Base-by-base conservation (phyloP, 2,888 invertebrate species). In the Lasioglossum malachurum region DNA sequence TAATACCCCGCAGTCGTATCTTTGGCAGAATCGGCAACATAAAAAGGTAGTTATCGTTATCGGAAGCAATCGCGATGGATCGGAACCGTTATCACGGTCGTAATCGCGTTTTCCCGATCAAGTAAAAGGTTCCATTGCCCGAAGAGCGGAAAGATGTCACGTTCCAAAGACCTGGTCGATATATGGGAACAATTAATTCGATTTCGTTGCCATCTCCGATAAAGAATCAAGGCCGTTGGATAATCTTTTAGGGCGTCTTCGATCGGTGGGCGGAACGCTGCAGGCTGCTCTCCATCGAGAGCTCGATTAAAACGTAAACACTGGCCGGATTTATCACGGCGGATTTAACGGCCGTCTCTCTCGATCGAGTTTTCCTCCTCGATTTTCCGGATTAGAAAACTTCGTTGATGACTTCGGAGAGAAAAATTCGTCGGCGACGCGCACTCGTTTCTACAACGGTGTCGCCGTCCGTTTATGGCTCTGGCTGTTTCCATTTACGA, bases 251-350 rank as follows among this genome's bases (percentile, higher is more conserved):
- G 64, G 64, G 64, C 64, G 64, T 64, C 64, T 64, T 64, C 64
- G 64, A 16, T 64, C 64, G 31, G 31, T 64, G 64, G 64, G 64
- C 64, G 64, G 23, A 8, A 53, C 53, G 16, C 2, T 64, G 31
- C 16, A 27, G 31, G 31, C 64, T 64, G 53, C 53, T 5, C n/a
- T 31, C 31, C 16, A 31, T 16, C 64, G 31, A 2, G 16, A 64
- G 64, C 64, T 27, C 64, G 64, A 64, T 64, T 64, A 31, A 64
- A 64, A 64, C 64, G 64, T 64, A 31, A 64, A 64, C 31, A 64
- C 14, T 31, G 12, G 7, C 64, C 4, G 64, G 31, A 64, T 64
- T 64, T 64, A 64, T 64, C 7, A 14, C 64, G 64, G 7, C 31
- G 31, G 64, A 64, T 64, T 64, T 64, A 27, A 64, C 64, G 64